Evolutionary conservation across 2,888 invertebrate species (phyloP).

Genomic region (Epirrhoe tristata): DNA sequence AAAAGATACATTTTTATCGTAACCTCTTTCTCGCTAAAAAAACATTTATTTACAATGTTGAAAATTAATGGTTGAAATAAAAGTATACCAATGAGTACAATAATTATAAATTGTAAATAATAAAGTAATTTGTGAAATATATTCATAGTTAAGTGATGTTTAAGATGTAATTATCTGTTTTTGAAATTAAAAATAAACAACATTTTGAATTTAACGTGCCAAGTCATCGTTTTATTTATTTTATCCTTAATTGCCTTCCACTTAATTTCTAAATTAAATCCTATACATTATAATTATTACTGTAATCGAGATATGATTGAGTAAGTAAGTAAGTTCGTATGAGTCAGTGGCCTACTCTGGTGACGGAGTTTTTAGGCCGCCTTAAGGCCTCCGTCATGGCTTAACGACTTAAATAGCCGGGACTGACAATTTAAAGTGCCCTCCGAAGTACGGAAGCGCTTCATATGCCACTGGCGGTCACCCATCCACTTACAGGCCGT

Average conservation of each 20-base stretch:
- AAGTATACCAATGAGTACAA: conserved; percentile 84
- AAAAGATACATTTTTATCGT: conserved; percentile 20
- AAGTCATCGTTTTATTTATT: conserved; percentile 69
- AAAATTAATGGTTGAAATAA: conserved; percentile 50
- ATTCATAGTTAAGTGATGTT: conserved; percentile 60
- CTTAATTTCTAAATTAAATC: not conserved
- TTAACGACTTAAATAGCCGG: too few species aligned
- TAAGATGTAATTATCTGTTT: conserved; percentile 74
- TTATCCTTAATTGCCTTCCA: not conserved
- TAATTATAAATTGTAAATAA: conserved; percentile 78
- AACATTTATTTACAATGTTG: conserved; percentile 50
- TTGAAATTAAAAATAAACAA: conserved; percentile 76
- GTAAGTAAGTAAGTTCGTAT: too few species aligned
- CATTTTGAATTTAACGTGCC: conserved; percentile 84
- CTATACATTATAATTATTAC: not conserved
- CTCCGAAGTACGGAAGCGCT: too few species aligned
- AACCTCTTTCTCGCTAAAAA: conserved; percentile 38
- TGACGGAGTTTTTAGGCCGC: too few species aligned
- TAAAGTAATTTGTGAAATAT: conserved; percentile 65
- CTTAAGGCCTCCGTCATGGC: too few species aligned
- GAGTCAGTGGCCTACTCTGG: too few species aligned
- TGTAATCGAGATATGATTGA: too few species aligned
- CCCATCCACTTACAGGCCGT: too few species aligned
- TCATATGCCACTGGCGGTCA: too few species aligned
- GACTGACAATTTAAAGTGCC: too few species aligned